These are phyloP conservation scores for Epinotia nisella DNA, from an alignment of 2,888 invertebrate species.

Conservation along the genomic window DNA sequence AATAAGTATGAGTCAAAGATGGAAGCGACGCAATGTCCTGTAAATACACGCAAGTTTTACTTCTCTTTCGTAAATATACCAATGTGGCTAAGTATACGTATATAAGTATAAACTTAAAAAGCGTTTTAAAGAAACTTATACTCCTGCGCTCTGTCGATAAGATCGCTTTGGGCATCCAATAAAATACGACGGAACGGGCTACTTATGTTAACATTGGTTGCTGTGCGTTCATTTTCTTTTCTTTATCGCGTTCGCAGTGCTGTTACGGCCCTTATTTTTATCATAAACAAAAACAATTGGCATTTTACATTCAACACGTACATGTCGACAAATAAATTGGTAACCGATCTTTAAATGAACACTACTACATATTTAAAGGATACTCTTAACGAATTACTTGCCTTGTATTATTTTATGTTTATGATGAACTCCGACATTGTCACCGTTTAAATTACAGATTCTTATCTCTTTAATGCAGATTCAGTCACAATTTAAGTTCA, in stretches of 20 bases:
- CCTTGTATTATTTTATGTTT: no score
- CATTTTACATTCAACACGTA: constrained; percentile 18
- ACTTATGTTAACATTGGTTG: constrained; percentile 30
- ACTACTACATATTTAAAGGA: background rate
- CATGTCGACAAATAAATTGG: constrained; percentile 16
- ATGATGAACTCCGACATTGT: no score
- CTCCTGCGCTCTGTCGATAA: constrained; percentile 25
- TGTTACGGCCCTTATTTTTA: constrained; percentile 9
- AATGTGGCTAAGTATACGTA: background rate
- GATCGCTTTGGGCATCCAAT: constrained; percentile 25
- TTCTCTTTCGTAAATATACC: background rate
- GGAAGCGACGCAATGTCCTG: constrained; percentile 15
- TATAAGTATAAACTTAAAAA: constrained; percentile 8
- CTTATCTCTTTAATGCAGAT: no score
- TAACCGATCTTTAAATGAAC: background rate
- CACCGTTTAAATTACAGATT: no score
- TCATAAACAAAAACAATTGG: constrained; percentile 29
- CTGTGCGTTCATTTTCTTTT: constrained; percentile 21
- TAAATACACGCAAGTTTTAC: background rate
- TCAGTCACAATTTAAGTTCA: no score
- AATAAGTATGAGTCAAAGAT: background rate
- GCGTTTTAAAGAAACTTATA: constrained; percentile 34
- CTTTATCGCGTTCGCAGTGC: background rate
- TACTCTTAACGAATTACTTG: no score
- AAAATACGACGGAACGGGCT: constrained; percentile 30